Percentiles rank a stretch among this genome's conserved stretches.
Conservation (phyloP, 2,113 vertebrate species). For the Anser brachyrhynchus region DNA sequence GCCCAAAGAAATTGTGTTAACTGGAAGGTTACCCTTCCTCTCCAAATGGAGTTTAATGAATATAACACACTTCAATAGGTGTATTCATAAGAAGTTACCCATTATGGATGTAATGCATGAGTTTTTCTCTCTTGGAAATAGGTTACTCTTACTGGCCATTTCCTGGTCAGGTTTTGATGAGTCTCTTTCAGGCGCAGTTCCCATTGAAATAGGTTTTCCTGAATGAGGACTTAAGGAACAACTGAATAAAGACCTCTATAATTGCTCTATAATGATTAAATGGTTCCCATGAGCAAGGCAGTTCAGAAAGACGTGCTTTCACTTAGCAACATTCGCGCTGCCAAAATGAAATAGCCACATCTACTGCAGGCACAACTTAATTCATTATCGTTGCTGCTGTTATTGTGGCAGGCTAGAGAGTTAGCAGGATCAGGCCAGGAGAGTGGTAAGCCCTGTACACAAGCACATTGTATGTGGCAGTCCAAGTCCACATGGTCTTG, state of each 20-base stretch:
- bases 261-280: slow-evolving; percentile 72
- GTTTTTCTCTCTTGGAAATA: slow-evolving; percentile 70
- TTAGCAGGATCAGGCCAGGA: neutral
- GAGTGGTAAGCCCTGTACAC: neutral
- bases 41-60: slow-evolving; percentile 62
- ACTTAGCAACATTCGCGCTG: slow-evolving; percentile 61
- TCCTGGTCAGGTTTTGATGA: slow-evolving; percentile 72
- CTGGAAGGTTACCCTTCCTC: slow-evolving; percentile 63
- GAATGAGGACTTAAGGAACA: slow-evolving; percentile 67
- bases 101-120: slow-evolving; percentile 65
- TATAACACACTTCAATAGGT: slow-evolving; percentile 68
- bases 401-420: neutral
- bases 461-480: neutral
- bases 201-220: slow-evolving; percentile 69
- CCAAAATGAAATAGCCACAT: slow-evolving; percentile 54
- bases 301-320: slow-evolving; percentile 67
- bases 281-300: slow-evolving; percentile 70
- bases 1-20: slow-evolving; percentile 48
- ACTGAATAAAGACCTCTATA: slow-evolving; percentile 68
- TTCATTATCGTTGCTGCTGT: slow-evolving; percentile 4
- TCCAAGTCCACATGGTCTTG: accelerated
- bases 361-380: slow-evolving; percentile 27
- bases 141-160: slow-evolving; percentile 67
- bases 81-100: slow-evolving; percentile 62
- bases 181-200: slow-evolving; percentile 64